These are phyloP conservation scores for Drepanosiphum platanoidis DNA, from an alignment of 2,888 invertebrate genomes.

Conservation along the genomic window DNA sequence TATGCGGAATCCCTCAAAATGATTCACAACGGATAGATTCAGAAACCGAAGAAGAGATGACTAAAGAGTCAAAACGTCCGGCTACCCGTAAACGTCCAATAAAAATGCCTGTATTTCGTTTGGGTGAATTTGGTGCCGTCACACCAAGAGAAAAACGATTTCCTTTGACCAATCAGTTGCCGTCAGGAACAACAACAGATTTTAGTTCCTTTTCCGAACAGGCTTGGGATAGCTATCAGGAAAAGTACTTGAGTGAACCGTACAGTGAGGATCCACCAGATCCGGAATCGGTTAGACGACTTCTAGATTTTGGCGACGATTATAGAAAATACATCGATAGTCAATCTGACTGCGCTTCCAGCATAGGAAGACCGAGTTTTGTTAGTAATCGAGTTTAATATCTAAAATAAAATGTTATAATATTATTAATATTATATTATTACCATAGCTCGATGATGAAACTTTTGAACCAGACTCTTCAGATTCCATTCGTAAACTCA, in stretches of 20 bases:
- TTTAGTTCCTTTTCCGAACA: slow-evolving; percentile 89
- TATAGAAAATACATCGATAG: slow-evolving; percentile 88
- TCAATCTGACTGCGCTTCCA: slow-evolving; percentile 87
- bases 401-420: background rate
- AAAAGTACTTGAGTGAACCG: slow-evolving; percentile 90
- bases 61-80: slow-evolving; percentile 63
- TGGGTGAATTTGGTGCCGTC: slow-evolving; percentile 65
- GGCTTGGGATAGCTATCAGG: slow-evolving; percentile 96
- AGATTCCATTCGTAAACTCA: slow-evolving; percentile 74
- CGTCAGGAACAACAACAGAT: slow-evolving; percentile 64
- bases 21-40: slow-evolving; percentile 68
- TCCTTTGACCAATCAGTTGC: slow-evolving; percentile 62
- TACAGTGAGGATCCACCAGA: slow-evolving; percentile 87
- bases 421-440: too few species aligned
- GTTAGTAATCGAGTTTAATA: slow-evolving; percentile 14
- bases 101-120: slow-evolving; percentile 65
- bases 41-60: slow-evolving; percentile 67
- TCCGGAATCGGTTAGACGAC: slow-evolving; percentile 82
- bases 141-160: slow-evolving; percentile 63
- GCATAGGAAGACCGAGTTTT: slow-evolving; percentile 61
- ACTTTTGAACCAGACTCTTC: slow-evolving; percentile 66
- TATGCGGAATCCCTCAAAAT: slow-evolving; percentile 67
- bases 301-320: slow-evolving; percentile 89
- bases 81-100: slow-evolving; percentile 63
- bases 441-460: slow-evolving; percentile 64